A percentile compares a stretch with the other conserved stretches of the same genome.
Evolutionary conservation across 2,888 invertebrate species (phyloP).

Genomic region (Mythimna loreyi): DNA sequence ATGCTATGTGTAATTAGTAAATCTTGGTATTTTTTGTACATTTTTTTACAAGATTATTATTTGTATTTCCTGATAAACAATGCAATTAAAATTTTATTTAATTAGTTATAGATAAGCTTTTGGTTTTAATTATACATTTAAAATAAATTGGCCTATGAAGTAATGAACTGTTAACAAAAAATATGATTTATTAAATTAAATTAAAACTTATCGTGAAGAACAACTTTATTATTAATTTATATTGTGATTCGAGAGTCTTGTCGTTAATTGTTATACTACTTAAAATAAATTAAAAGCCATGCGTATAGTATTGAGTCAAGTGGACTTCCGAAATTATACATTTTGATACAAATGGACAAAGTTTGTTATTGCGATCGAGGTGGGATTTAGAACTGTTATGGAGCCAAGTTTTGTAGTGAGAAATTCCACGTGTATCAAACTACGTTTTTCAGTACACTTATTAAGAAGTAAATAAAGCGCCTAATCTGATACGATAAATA

Average conservation of each 20-base stretch:
- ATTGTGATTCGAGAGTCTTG: not conserved
- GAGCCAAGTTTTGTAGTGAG: too few species aligned
- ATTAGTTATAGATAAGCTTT: conserved; percentile 4
- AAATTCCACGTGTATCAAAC: too few species aligned
- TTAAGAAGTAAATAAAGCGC: too few species aligned
- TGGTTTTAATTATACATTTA: conserved; percentile 22
- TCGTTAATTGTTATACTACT: not conserved
- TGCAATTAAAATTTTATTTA: conserved; percentile 9
- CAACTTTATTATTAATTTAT: not conserved
- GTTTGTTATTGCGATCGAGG: too few species aligned
- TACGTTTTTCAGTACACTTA: too few species aligned
- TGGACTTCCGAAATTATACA: not conserved
- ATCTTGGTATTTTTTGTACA: conserved; percentile 7
- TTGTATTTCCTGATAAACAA: conserved; percentile 10
- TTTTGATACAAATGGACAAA: too few species aligned
- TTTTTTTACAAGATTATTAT: conserved; percentile 9
- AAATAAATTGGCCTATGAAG: conserved; percentile 7
- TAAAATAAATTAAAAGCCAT: not conserved
- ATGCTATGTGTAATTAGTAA: conserved; percentile 6
- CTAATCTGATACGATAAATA: too few species aligned
- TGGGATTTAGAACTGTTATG: too few species aligned
- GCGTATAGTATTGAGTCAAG: not conserved
- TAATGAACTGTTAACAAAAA: not conserved
- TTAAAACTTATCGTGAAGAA: not conserved
- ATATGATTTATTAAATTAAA: not conserved